These are phyloP conservation scores for Drosophila navojoa DNA, from an alignment of 1,140 invertebrate species.

Conservation along the genomic window DNA sequence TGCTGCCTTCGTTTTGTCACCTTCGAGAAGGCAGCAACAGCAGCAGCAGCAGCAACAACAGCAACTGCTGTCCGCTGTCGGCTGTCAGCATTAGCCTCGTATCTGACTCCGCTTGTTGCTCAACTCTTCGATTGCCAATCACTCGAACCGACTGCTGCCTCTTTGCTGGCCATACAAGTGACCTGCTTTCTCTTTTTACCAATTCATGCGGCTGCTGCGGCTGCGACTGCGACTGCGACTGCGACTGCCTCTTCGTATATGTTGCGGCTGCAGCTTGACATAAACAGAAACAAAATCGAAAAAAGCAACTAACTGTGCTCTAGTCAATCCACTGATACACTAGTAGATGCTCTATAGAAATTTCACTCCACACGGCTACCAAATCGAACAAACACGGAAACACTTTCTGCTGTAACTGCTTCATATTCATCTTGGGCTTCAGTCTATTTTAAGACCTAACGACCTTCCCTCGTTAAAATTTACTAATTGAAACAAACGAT, in stretches of 20 bases:
- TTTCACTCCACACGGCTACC: too few relatives aligned
- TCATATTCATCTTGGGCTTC: too few relatives aligned
- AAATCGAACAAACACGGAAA: too few relatives aligned
- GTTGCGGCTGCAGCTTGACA: conserved; percentile 43
- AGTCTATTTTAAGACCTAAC: too few relatives aligned
- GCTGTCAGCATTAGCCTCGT: conserved; percentile 60
- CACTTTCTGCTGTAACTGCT: too few relatives aligned
- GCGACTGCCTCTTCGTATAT: conserved; percentile 6
- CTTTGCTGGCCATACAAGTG: conserved; percentile 73
- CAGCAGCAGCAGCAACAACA: conserved; percentile 9
- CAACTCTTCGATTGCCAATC: conserved; percentile 81
- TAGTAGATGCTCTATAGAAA: too few relatives aligned
- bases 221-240: neutral
- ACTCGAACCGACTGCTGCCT: conserved; percentile 61
- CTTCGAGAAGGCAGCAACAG: conserved; percentile 65
- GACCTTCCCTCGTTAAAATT: too few relatives aligned
- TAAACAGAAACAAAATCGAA: conserved; percentile 15
- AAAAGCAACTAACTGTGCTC: conserved; percentile 1
- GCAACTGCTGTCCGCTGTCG: too few relatives aligned
- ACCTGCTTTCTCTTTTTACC: conserved; percentile 81
- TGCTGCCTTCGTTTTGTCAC: conserved; percentile 65
- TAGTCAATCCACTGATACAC: too few relatives aligned
- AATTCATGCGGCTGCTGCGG: conserved; percentile 60
- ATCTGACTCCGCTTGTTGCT: conserved; percentile 62
- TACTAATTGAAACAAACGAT: too few relatives aligned